Evolutionary conservation across 2,113 vertebrate genomes (phyloP).

Genomic region (Scolopax mira): DNA sequence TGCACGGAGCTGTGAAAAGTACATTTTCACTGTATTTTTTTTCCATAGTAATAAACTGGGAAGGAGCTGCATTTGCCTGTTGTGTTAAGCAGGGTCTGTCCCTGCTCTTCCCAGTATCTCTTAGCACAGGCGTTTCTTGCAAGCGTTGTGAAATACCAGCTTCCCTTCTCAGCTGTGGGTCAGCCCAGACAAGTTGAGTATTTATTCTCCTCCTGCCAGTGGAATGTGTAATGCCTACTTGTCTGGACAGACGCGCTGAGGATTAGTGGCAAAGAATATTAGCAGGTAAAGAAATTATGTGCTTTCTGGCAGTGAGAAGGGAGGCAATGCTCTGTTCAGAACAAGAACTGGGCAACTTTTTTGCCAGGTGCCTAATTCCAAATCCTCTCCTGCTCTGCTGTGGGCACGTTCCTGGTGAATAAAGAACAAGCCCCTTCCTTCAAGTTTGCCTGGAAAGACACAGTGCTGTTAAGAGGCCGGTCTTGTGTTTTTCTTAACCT

Average conservation of each 20-base stretch:
- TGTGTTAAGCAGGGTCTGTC: background rate
- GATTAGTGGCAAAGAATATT: constrained; percentile 65
- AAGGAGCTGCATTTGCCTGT: background rate
- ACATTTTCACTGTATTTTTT: background rate
- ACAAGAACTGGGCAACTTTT: background rate
- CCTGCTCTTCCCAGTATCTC: background rate
- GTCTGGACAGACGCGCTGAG: constrained; percentile 58
- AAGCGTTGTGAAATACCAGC: background rate
- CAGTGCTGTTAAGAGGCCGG: background rate
- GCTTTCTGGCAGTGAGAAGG: constrained; percentile 21
- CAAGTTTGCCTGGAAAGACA: background rate
- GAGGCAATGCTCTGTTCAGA: background rate
- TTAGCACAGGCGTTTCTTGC: background rate
- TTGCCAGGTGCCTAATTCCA: constrained; percentile 29
- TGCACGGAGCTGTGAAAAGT: background rate
- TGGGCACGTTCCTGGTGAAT: background rate
- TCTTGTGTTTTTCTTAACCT: background rate
- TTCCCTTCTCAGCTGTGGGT: constrained; percentile 15
- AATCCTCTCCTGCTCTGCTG: background rate
- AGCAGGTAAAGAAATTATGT: constrained; percentile 57
- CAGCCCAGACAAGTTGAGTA: constrained; percentile 66
- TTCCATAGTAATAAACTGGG: background rate
- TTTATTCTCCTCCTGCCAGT: constrained; percentile 59
- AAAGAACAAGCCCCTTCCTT: background rate
- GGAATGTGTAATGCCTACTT: constrained; percentile 69